Evolutionary conservation across 2,113 vertebrate genomes (phyloP).

Genomic region (Misgurnus mizolepis): DNA sequence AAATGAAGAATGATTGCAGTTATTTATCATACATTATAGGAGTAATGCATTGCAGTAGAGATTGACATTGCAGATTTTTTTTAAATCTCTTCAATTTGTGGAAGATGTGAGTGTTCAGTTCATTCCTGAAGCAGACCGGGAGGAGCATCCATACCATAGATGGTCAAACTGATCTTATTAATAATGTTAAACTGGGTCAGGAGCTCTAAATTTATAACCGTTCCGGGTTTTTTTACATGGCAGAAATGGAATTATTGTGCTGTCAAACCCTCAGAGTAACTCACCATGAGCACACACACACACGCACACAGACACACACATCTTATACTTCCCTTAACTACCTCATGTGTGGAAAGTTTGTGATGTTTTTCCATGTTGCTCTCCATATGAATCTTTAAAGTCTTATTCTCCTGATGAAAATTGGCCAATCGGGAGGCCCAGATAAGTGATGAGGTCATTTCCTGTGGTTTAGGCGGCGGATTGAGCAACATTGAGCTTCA

Average conservation of each 20-base stretch:
- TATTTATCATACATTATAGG: too few relatives aligned
- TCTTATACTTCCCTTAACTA: constrained; percentile 43
- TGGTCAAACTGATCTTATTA: neutral
- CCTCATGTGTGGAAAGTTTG: constrained; percentile 53
- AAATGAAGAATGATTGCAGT: too few relatives aligned
- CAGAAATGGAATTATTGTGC: constrained; percentile 20
- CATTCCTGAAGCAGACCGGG: too few relatives aligned
- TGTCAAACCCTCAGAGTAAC: constrained; percentile 11
- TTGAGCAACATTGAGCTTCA: constrained; percentile 65
- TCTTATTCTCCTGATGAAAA: constrained; percentile 22
- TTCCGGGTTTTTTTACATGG: neutral
- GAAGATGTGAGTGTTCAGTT: neutral
- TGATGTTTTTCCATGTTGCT: constrained; percentile 40
- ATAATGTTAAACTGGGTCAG: neutral
- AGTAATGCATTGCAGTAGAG: too few relatives aligned
- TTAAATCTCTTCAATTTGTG: too few relatives aligned
- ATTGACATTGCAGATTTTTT: too few relatives aligned
- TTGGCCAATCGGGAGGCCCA: constrained; percentile 41
- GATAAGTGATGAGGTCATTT: constrained; percentile 61
- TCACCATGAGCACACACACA: constrained; percentile 55
- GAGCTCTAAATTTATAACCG: neutral
- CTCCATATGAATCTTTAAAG: constrained; percentile 26
- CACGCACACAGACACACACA: too few relatives aligned
- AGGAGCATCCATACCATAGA: too few relatives aligned
- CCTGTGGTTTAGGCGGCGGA: constrained; percentile 66